These are phyloP conservation scores for Tethea ocularis DNA, from an alignment of 2,888 invertebrate genomes.

Conservation along the genomic window DNA sequence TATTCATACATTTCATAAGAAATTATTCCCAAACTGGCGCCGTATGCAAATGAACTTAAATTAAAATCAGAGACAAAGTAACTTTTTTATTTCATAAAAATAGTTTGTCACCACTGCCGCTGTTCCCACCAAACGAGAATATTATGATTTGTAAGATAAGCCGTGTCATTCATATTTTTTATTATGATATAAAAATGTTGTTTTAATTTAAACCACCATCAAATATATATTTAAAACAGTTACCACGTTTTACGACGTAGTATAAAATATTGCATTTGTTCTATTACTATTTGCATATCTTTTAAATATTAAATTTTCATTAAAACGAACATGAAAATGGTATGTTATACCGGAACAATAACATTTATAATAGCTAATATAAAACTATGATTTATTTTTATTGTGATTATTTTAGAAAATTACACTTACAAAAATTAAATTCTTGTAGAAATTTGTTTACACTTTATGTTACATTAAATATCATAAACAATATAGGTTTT, in stretches of 20 bases:
- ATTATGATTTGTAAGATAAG: constrained; percentile 31
- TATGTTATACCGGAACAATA: constrained; percentile 7
- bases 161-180: constrained; percentile 20
- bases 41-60: constrained; percentile 70
- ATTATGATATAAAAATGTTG: constrained; percentile 39
- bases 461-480: too few species aligned
- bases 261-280: neutral
- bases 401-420: too few species aligned
- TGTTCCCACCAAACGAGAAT: constrained; percentile 70
- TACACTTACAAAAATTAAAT: too few species aligned
- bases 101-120: constrained; percentile 66
- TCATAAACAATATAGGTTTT: too few species aligned
- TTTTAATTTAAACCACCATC: constrained; percentile 19
- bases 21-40: constrained; percentile 57
- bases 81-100: constrained; percentile 51
- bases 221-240: neutral
- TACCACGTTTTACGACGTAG: neutral
- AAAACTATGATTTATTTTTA: neutral
- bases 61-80: constrained; percentile 73
- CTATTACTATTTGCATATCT: constrained; percentile 6
- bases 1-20: constrained; percentile 75
- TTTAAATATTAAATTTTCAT: neutral
- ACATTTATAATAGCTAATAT: neutral
- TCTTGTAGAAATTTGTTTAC: too few species aligned
- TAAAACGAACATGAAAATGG: neutral